Percentiles rank a stretch among this genome's conserved stretches.
Conservation (phyloP, 2,797 vertebrate species). For the Cetoscarus ocellatus region DNA sequence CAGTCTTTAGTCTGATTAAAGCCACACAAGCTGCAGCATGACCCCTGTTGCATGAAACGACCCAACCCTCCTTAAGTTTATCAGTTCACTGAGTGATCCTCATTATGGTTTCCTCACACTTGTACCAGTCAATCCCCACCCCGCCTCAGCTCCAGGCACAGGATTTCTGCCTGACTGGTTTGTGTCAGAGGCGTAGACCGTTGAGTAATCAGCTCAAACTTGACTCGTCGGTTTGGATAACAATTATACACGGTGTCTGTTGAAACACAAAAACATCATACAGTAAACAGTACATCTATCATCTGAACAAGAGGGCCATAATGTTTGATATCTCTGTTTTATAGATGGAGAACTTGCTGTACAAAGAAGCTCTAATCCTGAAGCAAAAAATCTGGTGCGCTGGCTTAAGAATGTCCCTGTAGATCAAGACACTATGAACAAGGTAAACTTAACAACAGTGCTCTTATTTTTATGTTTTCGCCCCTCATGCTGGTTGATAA, state of each 20-base stretch:
- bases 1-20: not conserved
- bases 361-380: slow-evolving; percentile 48
- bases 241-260: slow-evolving; percentile 29
- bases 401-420: slow-evolving; percentile 87
- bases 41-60: slow-evolving; percentile 21
- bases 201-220: slow-evolving; percentile 32
- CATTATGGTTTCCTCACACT: slow-evolving; percentile 32
- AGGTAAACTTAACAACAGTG: slow-evolving; percentile 72
- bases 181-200: slow-evolving; percentile 35
- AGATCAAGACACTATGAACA: slow-evolving; percentile 84
- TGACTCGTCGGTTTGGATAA: slow-evolving; percentile 46
- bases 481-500: not conserved
- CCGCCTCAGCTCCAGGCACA: slow-evolving; percentile 59
- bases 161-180: slow-evolving; percentile 67
- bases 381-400: slow-evolving; percentile 73
- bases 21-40: slow-evolving; percentile 49
- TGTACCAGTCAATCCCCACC: slow-evolving; percentile 16
- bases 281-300: not conserved
- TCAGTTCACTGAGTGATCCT: slow-evolving; percentile 16
- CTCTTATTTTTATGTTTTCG: not conserved
- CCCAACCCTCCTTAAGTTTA: slow-evolving; percentile 24
- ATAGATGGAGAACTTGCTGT: slow-evolving; percentile 36
- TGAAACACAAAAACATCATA: not conserved
- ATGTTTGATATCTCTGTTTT: slow-evolving; percentile 13
- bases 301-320: slow-evolving; percentile 6